phyloP scores from a whole-genome alignment of 2,797 vertebrate genomes.

The Spheniscus humboldti region DNA sequence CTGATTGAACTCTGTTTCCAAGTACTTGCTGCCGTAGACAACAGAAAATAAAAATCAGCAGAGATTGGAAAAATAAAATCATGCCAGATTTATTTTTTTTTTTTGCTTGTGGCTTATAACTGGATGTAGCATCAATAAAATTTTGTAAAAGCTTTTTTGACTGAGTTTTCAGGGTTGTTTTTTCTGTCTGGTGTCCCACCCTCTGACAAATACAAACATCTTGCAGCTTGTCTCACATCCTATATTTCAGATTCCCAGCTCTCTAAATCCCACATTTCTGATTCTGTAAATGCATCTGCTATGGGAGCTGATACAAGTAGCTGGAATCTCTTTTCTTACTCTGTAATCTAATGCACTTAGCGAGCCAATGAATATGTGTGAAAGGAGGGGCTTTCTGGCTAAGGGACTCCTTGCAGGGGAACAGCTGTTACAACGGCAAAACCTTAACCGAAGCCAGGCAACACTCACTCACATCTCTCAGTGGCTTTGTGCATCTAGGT shows the following conservation, averaged over 20 bases:
- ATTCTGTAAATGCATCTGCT: neutral
- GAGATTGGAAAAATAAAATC: neutral
- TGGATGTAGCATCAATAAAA: neutral
- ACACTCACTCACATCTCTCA: neutral
- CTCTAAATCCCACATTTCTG: neutral
- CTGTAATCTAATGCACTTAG: constrained; percentile 40
- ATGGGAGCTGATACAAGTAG: neutral
- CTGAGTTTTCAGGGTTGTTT: neutral
- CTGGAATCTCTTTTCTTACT: constrained; percentile 1
- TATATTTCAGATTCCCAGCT: neutral
- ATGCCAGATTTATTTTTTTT: no score
- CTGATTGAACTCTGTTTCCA: neutral
- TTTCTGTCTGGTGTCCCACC: neutral
- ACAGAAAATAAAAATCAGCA: neutral
- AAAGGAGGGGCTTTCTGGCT: constrained; percentile 67
- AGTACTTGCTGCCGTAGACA: neutral
- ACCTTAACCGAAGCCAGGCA: neutral
- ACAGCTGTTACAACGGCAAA: constrained; percentile 10
- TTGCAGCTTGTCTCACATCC: neutral
- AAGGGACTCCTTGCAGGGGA: constrained; percentile 43
- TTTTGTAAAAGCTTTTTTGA: neutral
- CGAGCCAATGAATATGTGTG: constrained; percentile 55
- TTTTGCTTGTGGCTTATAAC: neutral
- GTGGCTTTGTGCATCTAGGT: neutral
- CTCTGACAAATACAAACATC: neutral